Percentiles rank a stretch among this genome's conserved stretches.
Conservation (phyloP, 1,140 invertebrate species). For the Phocides pigmalion region DNA sequence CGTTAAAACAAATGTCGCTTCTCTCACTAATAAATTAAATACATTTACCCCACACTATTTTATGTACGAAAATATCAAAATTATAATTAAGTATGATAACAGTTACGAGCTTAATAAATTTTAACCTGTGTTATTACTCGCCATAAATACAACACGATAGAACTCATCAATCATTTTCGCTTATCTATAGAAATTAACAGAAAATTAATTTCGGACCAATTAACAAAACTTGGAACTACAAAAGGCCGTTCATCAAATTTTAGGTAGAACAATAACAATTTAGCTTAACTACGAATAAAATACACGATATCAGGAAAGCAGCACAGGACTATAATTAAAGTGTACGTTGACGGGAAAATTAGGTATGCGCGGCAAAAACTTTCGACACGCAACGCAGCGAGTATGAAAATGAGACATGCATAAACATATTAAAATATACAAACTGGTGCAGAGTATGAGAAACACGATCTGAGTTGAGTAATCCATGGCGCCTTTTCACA, state of each 20-base stretch:
- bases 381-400: constrained; percentile 49
- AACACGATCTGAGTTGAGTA: constrained; percentile 57
- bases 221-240: constrained; percentile 6
- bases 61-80: no score
- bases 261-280: constrained; percentile 3
- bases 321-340: constrained; percentile 45
- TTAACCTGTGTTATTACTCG: no score
- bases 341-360: constrained; percentile 59
- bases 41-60: no score
- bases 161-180: not conserved
- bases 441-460: constrained; percentile 63
- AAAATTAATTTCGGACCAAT: constrained; percentile 14
- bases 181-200: not conserved
- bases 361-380: constrained; percentile 45
- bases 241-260: constrained; percentile 11
- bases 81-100: no score
- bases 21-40: no score
- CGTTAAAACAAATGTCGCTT: no score
- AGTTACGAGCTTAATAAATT: no score
- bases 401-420: constrained; percentile 35
- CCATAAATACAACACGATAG: not conserved
- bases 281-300: constrained; percentile 24
- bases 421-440: constrained; percentile 48
- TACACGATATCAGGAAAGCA: constrained; percentile 15
- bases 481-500: constrained; percentile 51